Percentiles rank a stretch among this genome's conserved stretches.
Evolutionary conservation across 2,888 invertebrate genomes (phyloP).

Genomic region (Limnephilus rhombicus): DNA sequence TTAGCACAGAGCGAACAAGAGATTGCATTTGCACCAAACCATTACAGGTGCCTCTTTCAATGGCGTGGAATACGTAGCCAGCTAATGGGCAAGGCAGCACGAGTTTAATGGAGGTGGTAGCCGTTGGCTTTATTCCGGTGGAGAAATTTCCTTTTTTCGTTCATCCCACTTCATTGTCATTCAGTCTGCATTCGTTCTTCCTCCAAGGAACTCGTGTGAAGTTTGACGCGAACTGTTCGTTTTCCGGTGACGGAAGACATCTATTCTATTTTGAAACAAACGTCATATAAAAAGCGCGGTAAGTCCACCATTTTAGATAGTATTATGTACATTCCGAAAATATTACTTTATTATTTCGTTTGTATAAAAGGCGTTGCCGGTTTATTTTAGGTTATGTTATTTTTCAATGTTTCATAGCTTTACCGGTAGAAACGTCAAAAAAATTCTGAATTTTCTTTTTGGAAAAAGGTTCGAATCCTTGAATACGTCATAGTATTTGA

Average conservation of each 20-base stretch:
- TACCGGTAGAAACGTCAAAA: neutral
- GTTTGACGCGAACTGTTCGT: conserved; percentile 36
- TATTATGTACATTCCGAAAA: no score
- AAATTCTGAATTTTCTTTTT: neutral
- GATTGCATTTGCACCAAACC: neutral
- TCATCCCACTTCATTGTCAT: conserved; percentile 13
- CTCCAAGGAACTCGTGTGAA: conserved; percentile 22
- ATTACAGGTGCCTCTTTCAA: neutral
- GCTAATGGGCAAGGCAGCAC: neutral
- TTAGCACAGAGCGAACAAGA: neutral
- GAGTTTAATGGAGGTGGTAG: conserved; percentile 20
- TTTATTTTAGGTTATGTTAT: neutral
- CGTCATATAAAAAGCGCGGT: conserved; percentile 31
- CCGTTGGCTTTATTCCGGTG: neutral
- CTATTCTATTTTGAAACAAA: conserved; percentile 5
- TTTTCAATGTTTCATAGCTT: neutral
- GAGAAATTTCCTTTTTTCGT: conserved; percentile 49
- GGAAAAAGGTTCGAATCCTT: neutral
- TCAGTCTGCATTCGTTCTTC: conserved; percentile 36
- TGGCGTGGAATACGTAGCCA: neutral
- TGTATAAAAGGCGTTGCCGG: neutral
- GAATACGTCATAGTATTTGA: neutral
- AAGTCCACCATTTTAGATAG: neutral
- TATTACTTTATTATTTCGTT: neutral
- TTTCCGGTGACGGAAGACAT: conserved; percentile 26